Conservation (phyloP, 2,113 vertebrate species). For the Gymnogyps californianus region DNA sequence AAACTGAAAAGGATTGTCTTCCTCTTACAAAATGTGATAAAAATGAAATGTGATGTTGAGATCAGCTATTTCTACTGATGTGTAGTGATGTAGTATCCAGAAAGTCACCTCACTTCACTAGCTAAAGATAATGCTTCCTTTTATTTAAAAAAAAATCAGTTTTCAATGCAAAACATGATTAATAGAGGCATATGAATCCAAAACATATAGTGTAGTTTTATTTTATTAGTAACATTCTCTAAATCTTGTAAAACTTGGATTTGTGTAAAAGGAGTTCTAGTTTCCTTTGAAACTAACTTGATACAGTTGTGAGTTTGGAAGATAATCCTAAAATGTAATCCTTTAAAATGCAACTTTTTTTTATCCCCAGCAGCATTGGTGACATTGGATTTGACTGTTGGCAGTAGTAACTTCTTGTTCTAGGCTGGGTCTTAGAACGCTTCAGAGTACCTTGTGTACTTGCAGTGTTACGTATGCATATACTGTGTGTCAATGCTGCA, state of each 20-base stretch:
- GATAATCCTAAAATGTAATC: not conserved
- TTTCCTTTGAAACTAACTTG: not conserved
- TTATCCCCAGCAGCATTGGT: not conserved
- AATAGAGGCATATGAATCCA: not conserved
- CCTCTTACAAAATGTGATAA: not conserved
- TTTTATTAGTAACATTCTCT: not conserved
- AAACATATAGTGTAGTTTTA: not conserved
- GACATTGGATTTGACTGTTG: not conserved
- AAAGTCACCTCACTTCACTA: not conserved
- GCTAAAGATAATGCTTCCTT: not conserved
- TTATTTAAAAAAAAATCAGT: not conserved
- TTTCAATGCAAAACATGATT: not conserved
- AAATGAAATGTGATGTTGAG: not conserved
- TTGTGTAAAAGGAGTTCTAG: not conserved
- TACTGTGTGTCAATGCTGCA: not conserved
- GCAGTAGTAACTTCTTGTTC: not conserved
- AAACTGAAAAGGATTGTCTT: not conserved
- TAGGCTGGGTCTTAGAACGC: rapidly evolving
- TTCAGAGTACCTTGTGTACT: not conserved
- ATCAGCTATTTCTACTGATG: not conserved
- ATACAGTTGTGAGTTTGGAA: not conserved
- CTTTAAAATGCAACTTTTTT: not conserved
- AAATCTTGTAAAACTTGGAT: not conserved
- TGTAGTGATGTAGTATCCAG: not conserved
- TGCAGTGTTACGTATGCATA: rapidly evolving